Conservation (phyloP, 2,113 vertebrate genomes). For the Nerophis lumbriciformis region DNA sequence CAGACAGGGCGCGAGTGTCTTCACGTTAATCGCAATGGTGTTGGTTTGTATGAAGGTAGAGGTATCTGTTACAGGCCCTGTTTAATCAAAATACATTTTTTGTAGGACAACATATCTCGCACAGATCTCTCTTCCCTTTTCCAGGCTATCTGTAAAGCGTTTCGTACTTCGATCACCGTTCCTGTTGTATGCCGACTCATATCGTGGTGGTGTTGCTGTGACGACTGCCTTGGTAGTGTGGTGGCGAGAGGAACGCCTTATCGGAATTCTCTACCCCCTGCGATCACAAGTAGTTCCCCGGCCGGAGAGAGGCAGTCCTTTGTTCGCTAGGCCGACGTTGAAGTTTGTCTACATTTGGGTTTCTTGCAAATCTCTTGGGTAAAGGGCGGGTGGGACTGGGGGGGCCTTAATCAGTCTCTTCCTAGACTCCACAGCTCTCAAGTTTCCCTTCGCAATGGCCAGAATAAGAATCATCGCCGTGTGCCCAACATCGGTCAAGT, state of each 20-base stretch:
- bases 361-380: neutral
- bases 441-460: slow-evolving; percentile 47
- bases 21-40: slow-evolving; percentile 40
- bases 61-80: slow-evolving; percentile 62
- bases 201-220: slow-evolving; percentile 64
- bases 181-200: slow-evolving; percentile 59
- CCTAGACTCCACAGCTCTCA: slow-evolving; percentile 73
- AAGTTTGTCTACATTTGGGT: slow-evolving; percentile 42
- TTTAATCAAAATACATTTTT: slow-evolving; percentile 12
- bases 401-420: slow-evolving; percentile 71
- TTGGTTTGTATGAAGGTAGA: slow-evolving; percentile 76
- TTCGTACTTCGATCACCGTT: slow-evolving; percentile 52
- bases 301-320: slow-evolving; percentile 49
- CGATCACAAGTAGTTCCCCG: slow-evolving; percentile 60
- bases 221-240: slow-evolving; percentile 69
- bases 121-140: slow-evolving; percentile 74
- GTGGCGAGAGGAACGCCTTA: slow-evolving; percentile 58
- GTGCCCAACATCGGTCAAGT: slow-evolving; percentile 45
- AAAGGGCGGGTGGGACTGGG: slow-evolving; percentile 18
- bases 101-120: slow-evolving; percentile 69
- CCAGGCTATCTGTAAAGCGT: slow-evolving; percentile 69
- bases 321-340: slow-evolving; percentile 62
- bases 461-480: slow-evolving; percentile 52
- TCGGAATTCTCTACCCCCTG: slow-evolving; percentile 58
- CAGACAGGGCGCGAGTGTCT: slow-evolving; percentile 42